These are phyloP conservation scores for Zaprionus capensis DNA, from an alignment of 1,140 invertebrate species.

Conservation along the genomic window DNA sequence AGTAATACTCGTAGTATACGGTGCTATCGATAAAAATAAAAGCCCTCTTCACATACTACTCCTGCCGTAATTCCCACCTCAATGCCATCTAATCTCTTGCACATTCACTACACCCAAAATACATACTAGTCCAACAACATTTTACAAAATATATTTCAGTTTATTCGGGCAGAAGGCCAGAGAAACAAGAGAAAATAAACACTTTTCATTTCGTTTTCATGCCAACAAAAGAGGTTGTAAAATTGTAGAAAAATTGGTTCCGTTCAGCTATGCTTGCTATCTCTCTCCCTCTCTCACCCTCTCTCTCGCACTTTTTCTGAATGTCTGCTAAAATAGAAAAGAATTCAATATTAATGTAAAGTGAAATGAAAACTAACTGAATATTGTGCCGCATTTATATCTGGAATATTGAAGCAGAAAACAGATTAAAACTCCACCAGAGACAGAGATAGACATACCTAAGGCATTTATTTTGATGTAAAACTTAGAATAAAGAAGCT, in stretches of 20 bases:
- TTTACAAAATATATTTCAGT: constrained; percentile 27
- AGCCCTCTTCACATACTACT: neutral
- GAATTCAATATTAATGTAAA: neutral
- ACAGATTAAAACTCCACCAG: constrained; percentile 41
- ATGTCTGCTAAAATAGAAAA: neutral
- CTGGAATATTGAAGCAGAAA: constrained; percentile 6
- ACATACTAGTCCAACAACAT: constrained; percentile 11
- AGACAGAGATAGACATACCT: constrained; percentile 38
- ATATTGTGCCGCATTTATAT: constrained; percentile 3
- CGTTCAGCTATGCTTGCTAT: neutral
- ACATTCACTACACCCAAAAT: constrained; percentile 13
- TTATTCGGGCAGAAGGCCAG: constrained; percentile 7
- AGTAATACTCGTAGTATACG: neutral
- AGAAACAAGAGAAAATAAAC: constrained; percentile 1
- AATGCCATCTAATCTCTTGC: constrained; percentile 25
- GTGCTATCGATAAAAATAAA: neutral
- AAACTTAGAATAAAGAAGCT: constrained; percentile 24
- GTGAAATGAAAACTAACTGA: neutral
- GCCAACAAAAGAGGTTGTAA: constrained; percentile 32
- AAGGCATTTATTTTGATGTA: constrained; percentile 62
- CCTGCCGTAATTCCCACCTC: constrained; percentile 5
- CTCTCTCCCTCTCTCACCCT: neutral
- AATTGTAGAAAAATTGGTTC: neutral
- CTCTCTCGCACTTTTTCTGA: neutral
- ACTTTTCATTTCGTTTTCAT: constrained; percentile 35